phyloP scores from a whole-genome alignment of 2,888 invertebrate genomes.

The Aphelenchoides bicaudatus region DNA sequence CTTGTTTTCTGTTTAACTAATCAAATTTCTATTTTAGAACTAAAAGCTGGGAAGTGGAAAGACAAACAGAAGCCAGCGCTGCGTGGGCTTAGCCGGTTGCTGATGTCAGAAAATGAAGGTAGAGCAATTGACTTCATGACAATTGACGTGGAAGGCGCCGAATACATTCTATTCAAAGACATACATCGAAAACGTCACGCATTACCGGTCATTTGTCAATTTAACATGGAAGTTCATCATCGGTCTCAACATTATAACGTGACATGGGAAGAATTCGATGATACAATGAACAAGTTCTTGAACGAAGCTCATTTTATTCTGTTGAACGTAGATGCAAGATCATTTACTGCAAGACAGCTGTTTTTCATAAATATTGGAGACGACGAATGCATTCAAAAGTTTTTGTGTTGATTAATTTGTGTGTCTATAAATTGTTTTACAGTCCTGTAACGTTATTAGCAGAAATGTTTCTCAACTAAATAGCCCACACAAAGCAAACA shows the following conservation, averaged over 20 bases:
- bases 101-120: conserved; percentile 12
- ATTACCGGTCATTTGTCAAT: conserved; percentile 12
- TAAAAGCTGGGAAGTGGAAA: not conserved
- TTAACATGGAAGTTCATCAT: conserved; percentile 3
- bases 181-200: not conserved
- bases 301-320: conserved; percentile 2
- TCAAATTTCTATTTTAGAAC: no score
- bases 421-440: no score
- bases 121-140: conserved; percentile 9
- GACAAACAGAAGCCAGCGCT: not conserved
- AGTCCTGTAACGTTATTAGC: no score
- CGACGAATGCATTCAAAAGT: conserved; percentile 2
- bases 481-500: no score
- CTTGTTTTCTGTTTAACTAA: no score
- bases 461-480: no score
- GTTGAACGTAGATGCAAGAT: conserved; percentile 3
- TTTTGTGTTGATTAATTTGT: conserved; percentile 4
- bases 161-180: not conserved
- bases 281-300: not conserved
- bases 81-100: not conserved
- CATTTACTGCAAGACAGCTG: not conserved
- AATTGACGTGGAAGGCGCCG: conserved; percentile 9
- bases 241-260: not conserved
- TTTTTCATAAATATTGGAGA: conserved; percentile 2
- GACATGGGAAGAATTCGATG: conserved; percentile 7